Evolutionary conservation across 2,888 invertebrate species (phyloP).

Genomic region (Reticulitermes lucifugus): DNA sequence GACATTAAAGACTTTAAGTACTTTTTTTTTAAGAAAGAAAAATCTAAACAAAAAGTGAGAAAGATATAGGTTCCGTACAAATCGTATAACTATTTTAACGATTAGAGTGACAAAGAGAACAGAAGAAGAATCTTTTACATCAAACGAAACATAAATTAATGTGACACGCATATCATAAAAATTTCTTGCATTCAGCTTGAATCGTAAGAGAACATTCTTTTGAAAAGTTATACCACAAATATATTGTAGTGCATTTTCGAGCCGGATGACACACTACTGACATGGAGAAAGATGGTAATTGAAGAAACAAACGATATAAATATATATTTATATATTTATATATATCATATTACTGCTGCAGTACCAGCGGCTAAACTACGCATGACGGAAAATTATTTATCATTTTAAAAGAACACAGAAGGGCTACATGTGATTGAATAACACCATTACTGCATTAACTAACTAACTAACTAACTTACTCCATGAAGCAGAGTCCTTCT

Average conservation of each 20-base stretch:
- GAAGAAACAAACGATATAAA: not conserved
- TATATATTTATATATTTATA: too few species aligned
- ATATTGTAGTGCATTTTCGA: not conserved
- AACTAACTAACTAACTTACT: too few species aligned
- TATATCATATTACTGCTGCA: too few species aligned
- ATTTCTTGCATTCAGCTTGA: not conserved
- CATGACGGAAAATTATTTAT: too few species aligned
- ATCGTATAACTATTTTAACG: constrained; percentile 39
- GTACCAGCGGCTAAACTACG: too few species aligned
- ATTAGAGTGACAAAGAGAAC: constrained; percentile 22
- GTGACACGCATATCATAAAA: not conserved
- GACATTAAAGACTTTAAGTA: constrained; percentile 23
- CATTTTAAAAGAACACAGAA: too few species aligned
- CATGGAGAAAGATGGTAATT: not conserved
- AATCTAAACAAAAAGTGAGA: not conserved
- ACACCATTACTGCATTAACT: too few species aligned
- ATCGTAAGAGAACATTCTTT: not conserved
- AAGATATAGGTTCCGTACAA: constrained; percentile 20
- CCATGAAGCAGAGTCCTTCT: too few species aligned
- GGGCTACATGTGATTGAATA: too few species aligned
- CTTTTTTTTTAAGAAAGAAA: not conserved
- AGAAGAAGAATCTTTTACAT: constrained; percentile 10
- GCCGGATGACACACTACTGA: not conserved
- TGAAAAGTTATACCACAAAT: not conserved
- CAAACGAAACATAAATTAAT: constrained; percentile 38